A percentile compares a stretch with the other conserved stretches of the same genome.
Conservation (phyloP, 2,113 vertebrate genomes). For the Grus americana region DNA sequence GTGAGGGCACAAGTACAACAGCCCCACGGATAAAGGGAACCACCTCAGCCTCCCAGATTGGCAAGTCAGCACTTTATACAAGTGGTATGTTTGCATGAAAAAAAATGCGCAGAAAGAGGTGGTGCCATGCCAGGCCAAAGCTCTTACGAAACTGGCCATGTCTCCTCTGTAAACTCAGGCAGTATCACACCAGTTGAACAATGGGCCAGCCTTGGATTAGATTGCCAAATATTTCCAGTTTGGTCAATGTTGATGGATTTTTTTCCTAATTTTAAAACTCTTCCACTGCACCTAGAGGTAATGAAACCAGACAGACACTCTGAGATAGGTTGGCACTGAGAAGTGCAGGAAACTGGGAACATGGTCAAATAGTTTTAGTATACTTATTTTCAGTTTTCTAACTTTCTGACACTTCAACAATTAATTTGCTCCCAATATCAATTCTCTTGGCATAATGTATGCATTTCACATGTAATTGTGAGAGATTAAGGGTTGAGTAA, state of each 20-base stretch:
- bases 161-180: background rate
- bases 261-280: background rate
- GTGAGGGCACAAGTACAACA: fast-evolving
- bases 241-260: background rate
- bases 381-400: background rate
- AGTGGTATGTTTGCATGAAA: fast-evolving
- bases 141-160: background rate
- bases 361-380: background rate
- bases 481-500: background rate
- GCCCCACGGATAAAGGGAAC: background rate
- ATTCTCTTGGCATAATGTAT: background rate
- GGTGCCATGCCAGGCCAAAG: background rate
- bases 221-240: background rate
- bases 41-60: background rate
- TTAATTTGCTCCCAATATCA: background rate
- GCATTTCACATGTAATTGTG: background rate
- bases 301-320: background rate
- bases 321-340: background rate
- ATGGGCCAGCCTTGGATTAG: background rate
- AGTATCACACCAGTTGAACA: background rate
- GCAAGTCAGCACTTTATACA: background rate
- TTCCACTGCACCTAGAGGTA: background rate
- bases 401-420: background rate
- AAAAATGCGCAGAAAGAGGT: background rate
- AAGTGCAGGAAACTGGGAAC: background rate